Base-by-base conservation (phyloP, 1,140 invertebrate species). In the Cardiocondyla obscurior region DNA sequence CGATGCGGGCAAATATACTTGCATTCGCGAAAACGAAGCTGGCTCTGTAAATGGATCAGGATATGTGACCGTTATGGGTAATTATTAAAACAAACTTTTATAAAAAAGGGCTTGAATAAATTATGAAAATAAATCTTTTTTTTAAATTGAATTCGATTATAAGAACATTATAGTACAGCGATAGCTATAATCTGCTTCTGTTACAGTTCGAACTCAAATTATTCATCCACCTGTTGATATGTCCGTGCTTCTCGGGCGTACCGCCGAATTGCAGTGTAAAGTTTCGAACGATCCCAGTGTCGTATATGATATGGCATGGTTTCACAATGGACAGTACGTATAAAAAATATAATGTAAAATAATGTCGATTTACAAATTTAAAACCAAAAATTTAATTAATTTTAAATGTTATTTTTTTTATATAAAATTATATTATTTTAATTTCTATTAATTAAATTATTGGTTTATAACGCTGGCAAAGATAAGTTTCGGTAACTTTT, bases 271-370 rank as follows among this genome's bases (percentile, higher is more conserved):
- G 65, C 97, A 98, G 88, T 99, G 99, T 94, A 98, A 97, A 94
- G 97, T 99, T 33, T 98, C 97, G n/a, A 97, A 97, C 90, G 98
- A 99, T 94, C 96, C 97, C 25, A 96, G 96, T 82, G 97, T 99
- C n/a, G 96, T 96, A n/a, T 98, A 97, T 89, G 96, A 97, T 85
- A 96, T 99, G 85, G 96, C 97, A 85, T 99, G 98, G 99, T 98
- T 96, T 93, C 97, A 98, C 88, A 97, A 98, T 92, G 96, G 96
- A 90, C 96, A 97, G 96, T 97, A 94, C 95, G 96, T 95, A 70
- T 39, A 12, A 42, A 12, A 2, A 82, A 10, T 30, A 51, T 42
- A 46, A 1, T 16, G 42, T 0, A 8, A 33, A 39, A 60, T 36
- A 33, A 30, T 12, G 58, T 33, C 12, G 19, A 16, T 39, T 28